phyloP scores from a whole-genome alignment of 2,113 vertebrate species.

The Solea solea region DNA sequence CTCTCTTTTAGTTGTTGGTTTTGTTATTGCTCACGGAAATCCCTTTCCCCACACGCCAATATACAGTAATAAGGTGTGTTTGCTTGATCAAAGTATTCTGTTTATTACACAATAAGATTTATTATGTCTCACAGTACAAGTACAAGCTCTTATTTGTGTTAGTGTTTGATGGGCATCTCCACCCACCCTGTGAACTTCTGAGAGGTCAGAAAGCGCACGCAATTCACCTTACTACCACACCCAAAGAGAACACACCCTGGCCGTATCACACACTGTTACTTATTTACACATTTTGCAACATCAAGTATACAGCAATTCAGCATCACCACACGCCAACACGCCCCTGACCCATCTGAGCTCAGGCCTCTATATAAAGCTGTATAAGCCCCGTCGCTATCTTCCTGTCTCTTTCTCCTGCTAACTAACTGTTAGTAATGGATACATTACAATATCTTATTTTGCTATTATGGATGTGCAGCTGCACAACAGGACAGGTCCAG shows the following conservation, averaged over 20 bases:
- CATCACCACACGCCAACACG: background rate
- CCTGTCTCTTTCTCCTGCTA: slow-evolving; percentile 30
- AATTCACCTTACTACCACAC: background rate
- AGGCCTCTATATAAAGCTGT: slow-evolving; percentile 51
- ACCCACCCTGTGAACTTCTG: slow-evolving; percentile 47
- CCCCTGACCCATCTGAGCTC: background rate
- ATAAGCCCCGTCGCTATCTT: background rate
- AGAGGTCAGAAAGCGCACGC: slow-evolving; percentile 38
- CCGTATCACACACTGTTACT: slow-evolving; percentile 61
- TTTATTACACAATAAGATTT: slow-evolving; percentile 47
- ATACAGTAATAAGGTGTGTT: slow-evolving; percentile 1
- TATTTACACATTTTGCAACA: slow-evolving; percentile 64
- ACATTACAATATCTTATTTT: slow-evolving; percentile 56
- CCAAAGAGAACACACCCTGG: slow-evolving; percentile 47
- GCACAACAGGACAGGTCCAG: slow-evolving; percentile 22
- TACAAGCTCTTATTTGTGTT: slow-evolving; percentile 21
- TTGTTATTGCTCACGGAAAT: background rate
- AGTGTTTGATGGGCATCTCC: slow-evolving; percentile 47
- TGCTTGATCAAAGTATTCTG: slow-evolving; percentile 38
- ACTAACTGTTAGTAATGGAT: slow-evolving; percentile 67
- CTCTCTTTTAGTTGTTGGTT: background rate
- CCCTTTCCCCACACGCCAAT: background rate
- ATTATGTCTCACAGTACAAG: slow-evolving; percentile 13
- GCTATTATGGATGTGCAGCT: slow-evolving; percentile 68
- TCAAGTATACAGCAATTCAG: slow-evolving; percentile 9